Percentiles rank a stretch among this genome's conserved stretches.
These are phyloP conservation scores for Microcebus jonahi DNA, from an alignment of 2,113 vertebrate species.

Conservation along the genomic window DNA sequence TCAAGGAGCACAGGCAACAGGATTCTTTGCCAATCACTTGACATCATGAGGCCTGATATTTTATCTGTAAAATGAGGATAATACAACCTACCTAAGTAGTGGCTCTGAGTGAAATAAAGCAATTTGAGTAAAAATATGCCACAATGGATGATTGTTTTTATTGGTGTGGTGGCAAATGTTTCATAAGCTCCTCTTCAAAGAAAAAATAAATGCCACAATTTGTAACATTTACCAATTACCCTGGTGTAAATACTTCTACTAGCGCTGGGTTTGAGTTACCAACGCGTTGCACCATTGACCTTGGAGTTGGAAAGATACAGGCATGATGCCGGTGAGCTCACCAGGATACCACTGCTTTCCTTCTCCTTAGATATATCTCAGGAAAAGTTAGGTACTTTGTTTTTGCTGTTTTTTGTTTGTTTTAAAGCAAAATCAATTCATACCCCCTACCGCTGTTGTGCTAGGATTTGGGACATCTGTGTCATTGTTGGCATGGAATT, in stretches of 20 bases:
- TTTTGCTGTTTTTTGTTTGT: background rate
- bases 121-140: background rate
- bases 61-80: background rate
- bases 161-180: background rate
- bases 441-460: background rate
- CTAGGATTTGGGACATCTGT: background rate
- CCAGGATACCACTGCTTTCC: background rate
- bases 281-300: fast-evolving
- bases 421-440: background rate
- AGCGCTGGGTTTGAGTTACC: background rate
- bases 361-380: background rate
- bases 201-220: too few species aligned
- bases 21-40: background rate
- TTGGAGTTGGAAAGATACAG: fast-evolving
- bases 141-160: background rate
- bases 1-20: background rate
- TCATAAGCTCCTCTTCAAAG: background rate
- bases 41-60: background rate
- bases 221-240: background rate
- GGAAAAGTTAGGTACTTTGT: background rate
- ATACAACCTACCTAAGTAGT: background rate
- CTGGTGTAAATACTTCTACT: background rate
- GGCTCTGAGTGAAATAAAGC: background rate
- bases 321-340: fast-evolving
- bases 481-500: background rate